Base-by-base conservation (phyloP, 2,888 invertebrate genomes). In the Ormyrus rosae region DNA sequence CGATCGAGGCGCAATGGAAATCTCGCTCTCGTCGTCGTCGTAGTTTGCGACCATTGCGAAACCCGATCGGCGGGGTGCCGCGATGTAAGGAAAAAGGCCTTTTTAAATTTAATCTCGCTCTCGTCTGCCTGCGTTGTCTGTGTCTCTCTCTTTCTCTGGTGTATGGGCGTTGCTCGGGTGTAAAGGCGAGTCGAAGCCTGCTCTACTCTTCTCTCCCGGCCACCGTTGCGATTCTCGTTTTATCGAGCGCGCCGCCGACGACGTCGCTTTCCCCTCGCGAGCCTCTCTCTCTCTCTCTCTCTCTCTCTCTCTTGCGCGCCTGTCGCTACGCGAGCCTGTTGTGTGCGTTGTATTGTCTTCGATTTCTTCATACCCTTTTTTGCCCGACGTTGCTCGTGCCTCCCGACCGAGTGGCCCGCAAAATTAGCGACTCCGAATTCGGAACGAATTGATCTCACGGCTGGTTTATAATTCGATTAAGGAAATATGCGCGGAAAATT, bases 171-270 rank as follows among this genome's bases (percentile, higher is more conserved):
- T 55, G 53, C 45, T 45, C 55, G 6, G 53, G 34, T 11, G n/a
- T 34, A 60, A 34, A 60, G 60, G 9, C 60, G 34, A 60, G 34
- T 1, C 8, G 7, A 34, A 60, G 34, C 6, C 60, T 60, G 34
- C 34, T 60, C 34, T 34, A 34, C 34, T 34, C 34, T 34, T 34
- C 34, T 4, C 34, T 34, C 34, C 34, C 34, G 34, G 34, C 34
- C 34, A 34, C 34, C 34, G 10, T 67, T 53, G 10, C 65, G 51
- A 19, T 6, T 58, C 34, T 58, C 58, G 48, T 13, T 58, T 69
- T 69, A 69, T 69, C 69, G 69, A 69, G 58, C 69, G 56, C 46
- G 34, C 34, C 34, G 34, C 34, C 34, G 34, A 34, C 34, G 34
- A 34, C 34, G 34, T 34, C 34, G 34, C 34, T 34, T 34, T 34